Evolutionary conservation across 2,888 invertebrate species (phyloP).

Genomic region (Sipha maydis): DNA sequence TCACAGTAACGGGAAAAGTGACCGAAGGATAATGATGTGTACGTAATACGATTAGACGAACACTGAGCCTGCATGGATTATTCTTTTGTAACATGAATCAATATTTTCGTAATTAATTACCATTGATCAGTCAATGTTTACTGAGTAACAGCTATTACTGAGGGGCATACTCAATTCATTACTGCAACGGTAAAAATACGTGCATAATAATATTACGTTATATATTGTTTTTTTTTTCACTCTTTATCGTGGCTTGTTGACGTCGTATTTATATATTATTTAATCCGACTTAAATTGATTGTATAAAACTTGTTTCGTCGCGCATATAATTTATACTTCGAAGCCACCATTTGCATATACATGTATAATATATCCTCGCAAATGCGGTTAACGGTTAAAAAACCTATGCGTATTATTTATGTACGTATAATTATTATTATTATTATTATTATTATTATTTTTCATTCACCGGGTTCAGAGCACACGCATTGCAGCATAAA

Average conservation of each 20-base stretch:
- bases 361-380: not conserved
- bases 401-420: not conserved
- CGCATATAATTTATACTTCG: not conserved
- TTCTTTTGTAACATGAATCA: not conserved
- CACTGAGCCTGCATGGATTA: not conserved
- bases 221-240: slow-evolving; percentile 13
- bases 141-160: not conserved
- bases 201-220: not conserved
- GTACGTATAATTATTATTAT: not conserved
- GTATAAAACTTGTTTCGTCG: not conserved
- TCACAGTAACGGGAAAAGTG: not conserved
- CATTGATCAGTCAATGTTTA: slow-evolving; percentile 10
- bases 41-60: slow-evolving; percentile 4
- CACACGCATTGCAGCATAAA: not conserved
- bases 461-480: not conserved
- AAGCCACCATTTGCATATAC: not conserved
- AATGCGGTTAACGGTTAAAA: slow-evolving; percentile 3
- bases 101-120: slow-evolving; percentile 13
- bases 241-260: not conserved
- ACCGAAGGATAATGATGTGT: not conserved
- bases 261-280: not conserved
- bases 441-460: not conserved
- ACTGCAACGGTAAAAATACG: slow-evolving; percentile 33
- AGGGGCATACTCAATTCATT: slow-evolving; percentile 5
- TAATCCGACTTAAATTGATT: not conserved